These are phyloP conservation scores for Montipora efflorescens DNA, from an alignment of 64 coral and sea anemone species.

Conservation along the genomic window DNA sequence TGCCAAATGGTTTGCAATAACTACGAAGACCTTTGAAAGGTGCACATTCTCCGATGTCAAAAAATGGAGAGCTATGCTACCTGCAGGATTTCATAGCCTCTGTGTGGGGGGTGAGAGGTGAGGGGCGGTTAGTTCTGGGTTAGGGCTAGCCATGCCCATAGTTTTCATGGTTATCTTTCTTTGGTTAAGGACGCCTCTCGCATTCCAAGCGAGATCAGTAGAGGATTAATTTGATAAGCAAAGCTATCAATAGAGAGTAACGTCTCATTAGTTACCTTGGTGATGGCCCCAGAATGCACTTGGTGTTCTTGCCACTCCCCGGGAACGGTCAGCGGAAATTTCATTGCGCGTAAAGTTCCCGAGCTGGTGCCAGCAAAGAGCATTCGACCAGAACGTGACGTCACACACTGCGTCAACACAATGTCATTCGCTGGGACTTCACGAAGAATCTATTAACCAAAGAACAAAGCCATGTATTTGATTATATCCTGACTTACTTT, in stretches of 20 bases:
- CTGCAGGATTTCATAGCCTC: too few relatives aligned
- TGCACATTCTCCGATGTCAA: too few relatives aligned
- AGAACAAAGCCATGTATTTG: not conserved
- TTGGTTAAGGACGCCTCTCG: not conserved
- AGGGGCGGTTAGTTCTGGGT: too few relatives aligned
- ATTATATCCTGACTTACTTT: not conserved
- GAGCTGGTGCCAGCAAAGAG: slow-evolving; percentile 90
- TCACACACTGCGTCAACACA: slow-evolving; percentile 94
- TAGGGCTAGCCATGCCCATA: too few relatives aligned
- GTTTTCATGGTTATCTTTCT: too few relatives aligned
- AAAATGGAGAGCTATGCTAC: too few relatives aligned
- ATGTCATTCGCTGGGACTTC: slow-evolving; percentile 92
- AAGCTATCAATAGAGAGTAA: too few relatives aligned
- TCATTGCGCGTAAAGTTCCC: slow-evolving; percentile 95
- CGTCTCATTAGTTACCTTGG: slow-evolving; percentile 69
- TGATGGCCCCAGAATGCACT: slow-evolving; percentile 92
- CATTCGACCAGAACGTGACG: slow-evolving; percentile 99
- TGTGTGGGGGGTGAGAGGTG: too few relatives aligned
- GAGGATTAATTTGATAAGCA: not conserved
- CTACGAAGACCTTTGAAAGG: too few relatives aligned
- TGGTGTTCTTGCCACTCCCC: slow-evolving; percentile 99
- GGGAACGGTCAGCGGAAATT: slow-evolving; percentile 96
- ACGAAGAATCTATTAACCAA: slow-evolving; percentile 83
- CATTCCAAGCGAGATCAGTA: not conserved
- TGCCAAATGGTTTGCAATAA: too few relatives aligned